Evolutionary conservation across 2,113 vertebrate species (phyloP).

Genomic region (Mirza zaza): DNA sequence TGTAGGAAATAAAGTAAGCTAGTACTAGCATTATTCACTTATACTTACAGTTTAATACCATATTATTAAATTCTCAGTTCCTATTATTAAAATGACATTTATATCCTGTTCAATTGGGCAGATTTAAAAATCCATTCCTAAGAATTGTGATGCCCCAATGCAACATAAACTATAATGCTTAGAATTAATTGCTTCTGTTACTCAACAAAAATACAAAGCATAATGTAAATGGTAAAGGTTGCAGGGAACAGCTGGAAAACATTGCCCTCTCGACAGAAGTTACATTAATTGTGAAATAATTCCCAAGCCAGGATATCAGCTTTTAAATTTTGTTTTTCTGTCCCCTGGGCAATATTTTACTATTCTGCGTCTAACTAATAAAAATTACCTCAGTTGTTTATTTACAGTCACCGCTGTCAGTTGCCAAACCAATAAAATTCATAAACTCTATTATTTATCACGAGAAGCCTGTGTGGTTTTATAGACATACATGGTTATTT

Average conservation of each 20-base stretch:
- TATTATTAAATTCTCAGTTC: constrained; percentile 73
- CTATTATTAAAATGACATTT: constrained; percentile 72
- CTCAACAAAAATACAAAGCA: constrained; percentile 53
- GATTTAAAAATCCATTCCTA: constrained; percentile 53
- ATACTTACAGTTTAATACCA: constrained; percentile 57
- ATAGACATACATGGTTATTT: constrained; percentile 57
- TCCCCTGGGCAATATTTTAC: constrained; percentile 57
- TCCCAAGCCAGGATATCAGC: constrained; percentile 69
- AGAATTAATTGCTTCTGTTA: constrained; percentile 67
- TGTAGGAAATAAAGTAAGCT: constrained; percentile 51
- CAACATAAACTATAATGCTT: constrained; percentile 49
- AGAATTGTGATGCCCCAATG: constrained; percentile 38
- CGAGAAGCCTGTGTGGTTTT: constrained; percentile 65
- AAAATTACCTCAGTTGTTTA: constrained; percentile 71
- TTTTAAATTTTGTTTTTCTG: constrained; percentile 68
- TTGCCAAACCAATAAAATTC: constrained; percentile 72
- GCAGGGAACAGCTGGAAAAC: constrained; percentile 76
- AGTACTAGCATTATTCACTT: constrained; percentile 71
- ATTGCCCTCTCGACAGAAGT: constrained; percentile 75
- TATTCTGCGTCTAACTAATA: constrained; percentile 51
- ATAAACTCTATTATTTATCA: constrained; percentile 74
- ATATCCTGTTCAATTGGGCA: constrained; percentile 48
- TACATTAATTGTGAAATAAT: constrained; percentile 67
- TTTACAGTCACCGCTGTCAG: constrained; percentile 67
- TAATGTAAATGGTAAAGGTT: constrained; percentile 51